Base-by-base conservation (phyloP, 2,797 vertebrate genomes). In the Meriones psammophilus region DNA sequence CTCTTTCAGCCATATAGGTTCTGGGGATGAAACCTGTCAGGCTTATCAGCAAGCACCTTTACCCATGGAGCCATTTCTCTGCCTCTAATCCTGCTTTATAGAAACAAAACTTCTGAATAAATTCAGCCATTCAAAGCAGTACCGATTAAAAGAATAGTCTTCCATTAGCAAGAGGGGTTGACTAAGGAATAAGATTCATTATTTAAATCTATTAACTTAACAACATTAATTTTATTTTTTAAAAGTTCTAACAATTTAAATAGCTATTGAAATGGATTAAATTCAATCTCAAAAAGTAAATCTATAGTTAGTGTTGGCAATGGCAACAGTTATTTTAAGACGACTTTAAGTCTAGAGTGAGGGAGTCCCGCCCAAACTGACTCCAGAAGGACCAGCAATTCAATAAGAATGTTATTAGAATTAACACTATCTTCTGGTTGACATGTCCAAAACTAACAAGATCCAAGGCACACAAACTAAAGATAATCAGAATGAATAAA, bases 61-160 rank as follows among this genome's bases (percentile, higher is more conserved):
- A 39, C 14, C 33, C 85, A 58, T n/a, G 12, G 66, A 73, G 33
- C 50, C 85, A 39, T 30, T 50, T 36, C 68, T 56, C 33, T 58
- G 33, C 22, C 24, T 87, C 26, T 50, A 54, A 94, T 94, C 42
- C 87, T 60, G 73, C 74, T 89, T 62, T 60, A 96, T 15, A 96
- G 42, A 71, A 24, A 24, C 3, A 93, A 94, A 96, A 86, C 54
- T 76, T 95, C 73, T 92, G 42, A 96, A 90, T 90, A 93, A 80
- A 88, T 77, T 91, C 58, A 88, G 36, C 5, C n/a, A 83, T 64
- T 96, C 66, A 91, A 91, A 93, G 30, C 5, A 69, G 17, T 69
- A 94, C 42, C 87, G 81, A 88, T 88, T 93, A n/a, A 94, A 93
- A 96, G 13, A 94, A 94, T 24, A 95, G 83, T 80, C 60, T 30